Base-by-base conservation (phyloP, 1,140 invertebrate genomes). In the Coenobita brevimanus region DNA sequence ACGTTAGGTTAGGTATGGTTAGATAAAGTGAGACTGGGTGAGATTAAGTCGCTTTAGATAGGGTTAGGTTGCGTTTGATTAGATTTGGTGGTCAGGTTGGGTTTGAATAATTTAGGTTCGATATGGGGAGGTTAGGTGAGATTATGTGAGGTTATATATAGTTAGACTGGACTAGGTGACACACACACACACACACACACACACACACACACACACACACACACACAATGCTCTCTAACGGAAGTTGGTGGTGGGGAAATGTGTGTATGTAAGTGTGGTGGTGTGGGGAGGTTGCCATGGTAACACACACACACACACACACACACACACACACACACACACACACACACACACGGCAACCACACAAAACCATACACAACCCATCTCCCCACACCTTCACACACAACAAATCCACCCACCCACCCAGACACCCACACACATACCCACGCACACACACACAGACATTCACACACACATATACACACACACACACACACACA, bases 251-350 rank as follows among this genome's bases (percentile, higher is more conserved):
- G n/a, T n/a, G n/a, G n/a, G n/a, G n/a, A n/a, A n/a, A n/a, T n/a
- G n/a, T n/a, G n/a, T n/a, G n/a, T n/a, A n/a, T n/a, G n/a, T n/a
- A n/a, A n/a, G n/a, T n/a, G n/a, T n/a, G n/a, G n/a, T n/a, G n/a
- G n/a, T n/a, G n/a, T n/a, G n/a, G n/a, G n/a, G n/a, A n/a, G n/a
- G n/a, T n/a, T n/a, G n/a, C n/a, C n/a, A n/a, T n/a, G n/a, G n/a
- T 4, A 13, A 75, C 27, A 33, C 71, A 75, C 38, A 75, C 71
- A 75, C 71, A 75, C 71, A 75, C 71, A 75, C 71, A 75, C 71
- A 75, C 71, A 75, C 71, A 75, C 71, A 75, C 71, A 75, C 71
- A 75, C 36, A 75, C 2, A 75, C 71, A 75, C 38, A 75, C 1
- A 75, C 2, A 67, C n/a, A 67, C n/a, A 67, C 30, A 67, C 64